phyloP scores from a whole-genome alignment of 2,113 vertebrate genomes.

The Carettochelys insculpta region DNA sequence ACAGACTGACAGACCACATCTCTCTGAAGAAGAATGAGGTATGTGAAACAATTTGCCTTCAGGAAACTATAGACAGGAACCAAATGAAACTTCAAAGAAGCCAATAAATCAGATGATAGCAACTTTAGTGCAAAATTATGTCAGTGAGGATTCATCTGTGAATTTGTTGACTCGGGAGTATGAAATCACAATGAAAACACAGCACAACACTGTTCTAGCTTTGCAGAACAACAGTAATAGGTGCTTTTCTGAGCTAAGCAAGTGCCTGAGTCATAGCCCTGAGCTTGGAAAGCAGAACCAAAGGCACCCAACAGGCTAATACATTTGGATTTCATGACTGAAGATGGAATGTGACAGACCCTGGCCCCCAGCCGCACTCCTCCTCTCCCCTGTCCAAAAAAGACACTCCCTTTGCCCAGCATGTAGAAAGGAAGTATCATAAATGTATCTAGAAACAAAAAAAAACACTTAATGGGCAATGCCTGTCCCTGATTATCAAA shows the following conservation, averaged over 20 bases:
- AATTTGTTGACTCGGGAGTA: fast-evolving
- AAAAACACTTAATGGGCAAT: not conserved
- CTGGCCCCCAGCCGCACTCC: not conserved
- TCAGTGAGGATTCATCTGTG: not conserved
- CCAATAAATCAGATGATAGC: not conserved
- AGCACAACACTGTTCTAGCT: not conserved
- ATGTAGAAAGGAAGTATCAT: not conserved
- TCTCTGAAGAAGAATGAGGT: not conserved
- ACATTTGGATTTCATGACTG: not conserved
- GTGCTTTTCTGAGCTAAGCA: not conserved
- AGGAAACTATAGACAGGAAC: not conserved
- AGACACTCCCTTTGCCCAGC: not conserved
- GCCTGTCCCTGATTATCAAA: not conserved
- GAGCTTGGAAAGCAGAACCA: not conserved
- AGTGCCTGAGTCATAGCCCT: not conserved
- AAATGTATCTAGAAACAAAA: not conserved
- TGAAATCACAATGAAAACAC: not conserved
- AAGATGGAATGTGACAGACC: no score
- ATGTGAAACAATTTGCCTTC: not conserved
- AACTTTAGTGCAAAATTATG: not conserved
- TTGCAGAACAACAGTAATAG: fast-evolving
- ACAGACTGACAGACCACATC: not conserved
- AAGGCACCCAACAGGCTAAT: not conserved
- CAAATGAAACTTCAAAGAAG: not conserved
- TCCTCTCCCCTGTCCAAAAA: not conserved